phyloP scores from a whole-genome alignment of 2,888 invertebrate genomes.

The Chydorus sphaericus region DNA sequence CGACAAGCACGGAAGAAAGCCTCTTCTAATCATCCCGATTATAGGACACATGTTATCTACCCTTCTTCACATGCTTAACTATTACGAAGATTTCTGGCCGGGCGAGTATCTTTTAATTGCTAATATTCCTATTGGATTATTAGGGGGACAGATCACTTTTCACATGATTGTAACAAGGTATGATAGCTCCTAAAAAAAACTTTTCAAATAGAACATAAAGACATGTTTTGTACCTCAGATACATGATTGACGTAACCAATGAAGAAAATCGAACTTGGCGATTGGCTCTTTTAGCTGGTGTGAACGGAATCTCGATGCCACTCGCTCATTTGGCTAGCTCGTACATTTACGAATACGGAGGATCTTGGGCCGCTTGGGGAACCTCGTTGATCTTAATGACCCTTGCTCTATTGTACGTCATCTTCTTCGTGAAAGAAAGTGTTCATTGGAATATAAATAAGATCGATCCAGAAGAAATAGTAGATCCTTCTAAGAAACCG shows the following conservation, averaged over 20 bases:
- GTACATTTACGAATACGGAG: neutral
- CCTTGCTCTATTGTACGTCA: neutral
- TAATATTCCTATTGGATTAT: conserved; percentile 4
- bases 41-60: conserved; percentile 8
- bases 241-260: neutral
- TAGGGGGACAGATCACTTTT: conserved; percentile 1
- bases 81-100: neutral
- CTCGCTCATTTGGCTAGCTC: neutral
- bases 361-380: neutral
- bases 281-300: neutral
- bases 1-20: conserved; percentile 10
- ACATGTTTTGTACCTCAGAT: neutral
- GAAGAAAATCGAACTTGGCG: neutral
- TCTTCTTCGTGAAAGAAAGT: conserved; percentile 1
- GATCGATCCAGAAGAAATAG: too few species aligned
- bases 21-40: conserved; percentile 6
- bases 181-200: neutral
- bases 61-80: neutral
- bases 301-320: neutral
- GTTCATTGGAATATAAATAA: too few species aligned
- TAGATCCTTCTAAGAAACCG: too few species aligned
- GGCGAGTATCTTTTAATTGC: conserved; percentile 11
- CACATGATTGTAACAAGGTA: conserved; percentile 10
- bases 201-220: neutral
- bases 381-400: neutral